These are phyloP conservation scores for Marmota flaviventris DNA, from an alignment of 2,113 vertebrate genomes.

Conservation along the genomic window DNA sequence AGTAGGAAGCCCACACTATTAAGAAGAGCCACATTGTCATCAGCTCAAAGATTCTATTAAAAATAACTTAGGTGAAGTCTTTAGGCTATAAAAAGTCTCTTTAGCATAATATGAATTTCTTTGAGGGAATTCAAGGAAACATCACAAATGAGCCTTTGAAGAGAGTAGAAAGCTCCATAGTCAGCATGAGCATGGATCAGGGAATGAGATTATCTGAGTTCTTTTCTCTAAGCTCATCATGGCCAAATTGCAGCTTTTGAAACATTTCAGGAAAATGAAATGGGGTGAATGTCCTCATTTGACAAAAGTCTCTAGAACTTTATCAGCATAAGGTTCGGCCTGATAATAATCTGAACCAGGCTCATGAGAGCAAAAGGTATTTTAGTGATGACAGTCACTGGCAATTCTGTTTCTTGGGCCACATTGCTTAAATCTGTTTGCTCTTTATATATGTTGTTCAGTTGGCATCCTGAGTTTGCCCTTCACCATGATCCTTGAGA, in stretches of 20 bases:
- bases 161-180: not conserved
- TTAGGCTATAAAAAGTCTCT: not conserved
- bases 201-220: not conserved
- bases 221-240: not conserved
- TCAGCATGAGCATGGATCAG: too few relatives aligned
- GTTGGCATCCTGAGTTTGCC: not conserved
- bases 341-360: not conserved
- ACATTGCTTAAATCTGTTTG: not conserved
- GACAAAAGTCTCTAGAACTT: not conserved
- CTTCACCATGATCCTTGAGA: not conserved
- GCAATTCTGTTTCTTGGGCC: not conserved
- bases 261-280: not conserved
- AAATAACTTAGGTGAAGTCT: not conserved
- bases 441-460: not conserved
- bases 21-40: not conserved
- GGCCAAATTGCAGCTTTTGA: not conserved
- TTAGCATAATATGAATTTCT: not conserved
- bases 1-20: not conserved
- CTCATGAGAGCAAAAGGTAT: not conserved
- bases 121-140: not conserved
- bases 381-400: not conserved
- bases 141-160: not conserved
- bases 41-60: not conserved
- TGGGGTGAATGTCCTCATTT: not conserved
- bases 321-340: not conserved